phyloP scores from a whole-genome alignment of 2,797 vertebrate genomes.

The Kryptopterus vitreolus region DNA sequence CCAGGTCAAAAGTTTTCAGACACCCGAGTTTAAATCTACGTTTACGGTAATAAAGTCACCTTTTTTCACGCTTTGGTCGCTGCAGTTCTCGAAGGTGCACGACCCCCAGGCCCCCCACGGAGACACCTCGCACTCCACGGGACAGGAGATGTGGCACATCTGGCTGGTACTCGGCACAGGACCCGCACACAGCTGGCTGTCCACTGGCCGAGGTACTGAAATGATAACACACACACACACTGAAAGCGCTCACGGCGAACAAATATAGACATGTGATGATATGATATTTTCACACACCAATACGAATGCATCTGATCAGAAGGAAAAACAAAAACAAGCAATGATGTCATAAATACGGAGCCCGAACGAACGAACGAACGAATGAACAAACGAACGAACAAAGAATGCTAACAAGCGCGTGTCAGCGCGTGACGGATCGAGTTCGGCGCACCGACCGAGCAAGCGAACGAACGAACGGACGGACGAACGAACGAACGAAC shows the following conservation, averaged over 20 bases:
- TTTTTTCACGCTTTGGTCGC: constrained; percentile 89
- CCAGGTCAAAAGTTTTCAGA: no score
- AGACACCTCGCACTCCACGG: constrained; percentile 89
- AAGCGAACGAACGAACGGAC: no score
- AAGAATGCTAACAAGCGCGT: constrained; percentile 38
- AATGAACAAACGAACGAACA: no score
- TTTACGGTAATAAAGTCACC: no score
- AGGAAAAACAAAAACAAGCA: no score
- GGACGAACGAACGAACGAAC: no score
- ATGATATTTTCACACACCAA: no score
- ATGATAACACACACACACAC: constrained; percentile 35
- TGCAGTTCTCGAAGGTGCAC: constrained; percentile 93
- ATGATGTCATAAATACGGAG: no score
- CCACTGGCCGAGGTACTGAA: constrained; percentile 87
- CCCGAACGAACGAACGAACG: no score
- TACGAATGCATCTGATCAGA: no score
- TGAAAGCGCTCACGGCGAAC: constrained; percentile 17
- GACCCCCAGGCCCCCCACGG: constrained; percentile 94
- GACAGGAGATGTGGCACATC: constrained; percentile 90
- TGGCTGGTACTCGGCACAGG: constrained; percentile 84
- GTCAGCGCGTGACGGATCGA: constrained; percentile 10
- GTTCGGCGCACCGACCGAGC: no score
- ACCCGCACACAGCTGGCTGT: constrained; percentile 79
- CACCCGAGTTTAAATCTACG: no score
- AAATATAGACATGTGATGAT: background rate